phyloP scores from a whole-genome alignment of 2,888 invertebrate species.

The Arrhopalites spinosus region DNA sequence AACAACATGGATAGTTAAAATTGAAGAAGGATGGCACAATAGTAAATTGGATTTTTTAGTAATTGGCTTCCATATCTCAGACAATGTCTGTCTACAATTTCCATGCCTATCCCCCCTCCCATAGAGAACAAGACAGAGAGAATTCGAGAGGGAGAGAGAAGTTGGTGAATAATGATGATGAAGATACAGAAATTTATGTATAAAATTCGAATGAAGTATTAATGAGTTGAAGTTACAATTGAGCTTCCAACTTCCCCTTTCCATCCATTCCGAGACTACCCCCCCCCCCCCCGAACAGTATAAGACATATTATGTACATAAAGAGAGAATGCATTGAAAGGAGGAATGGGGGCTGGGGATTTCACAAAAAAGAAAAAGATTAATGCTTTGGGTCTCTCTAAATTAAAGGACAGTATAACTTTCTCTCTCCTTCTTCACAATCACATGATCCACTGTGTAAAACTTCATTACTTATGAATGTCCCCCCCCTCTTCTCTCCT shows the following conservation, averaged over 20 bases:
- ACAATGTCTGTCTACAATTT: too few species aligned
- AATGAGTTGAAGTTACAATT: conserved; percentile 12
- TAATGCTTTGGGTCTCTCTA: conserved; percentile 26
- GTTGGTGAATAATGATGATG: conserved; percentile 7
- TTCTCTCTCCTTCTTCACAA: conserved; percentile 16
- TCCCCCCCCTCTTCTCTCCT: not conserved
- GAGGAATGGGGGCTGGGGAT: conserved; percentile 12
- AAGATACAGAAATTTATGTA: not conserved
- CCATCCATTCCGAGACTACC: not conserved
- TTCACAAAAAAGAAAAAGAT: conserved; percentile 26
- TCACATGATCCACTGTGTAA: conserved; percentile 18
- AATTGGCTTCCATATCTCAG: too few species aligned
- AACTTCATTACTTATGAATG: conserved; percentile 33
- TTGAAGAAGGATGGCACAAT: too few species aligned
- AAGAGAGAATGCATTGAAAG: conserved; percentile 18
- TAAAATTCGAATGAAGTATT: not conserved
- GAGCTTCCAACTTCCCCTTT: not conserved
- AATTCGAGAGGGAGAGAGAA: not conserved
- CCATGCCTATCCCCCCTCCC: too few species aligned
- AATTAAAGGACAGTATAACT: conserved; percentile 27
- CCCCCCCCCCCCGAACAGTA: not conserved
- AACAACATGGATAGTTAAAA: too few species aligned
- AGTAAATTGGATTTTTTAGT: too few species aligned
- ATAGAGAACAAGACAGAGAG: not conserved
- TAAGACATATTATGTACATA: not conserved